Percentiles rank a stretch among this genome's conserved stretches.
These are phyloP conservation scores for Yponomeuta cagnagella DNA, from an alignment of 2,888 invertebrate genomes.

Conservation along the genomic window DNA sequence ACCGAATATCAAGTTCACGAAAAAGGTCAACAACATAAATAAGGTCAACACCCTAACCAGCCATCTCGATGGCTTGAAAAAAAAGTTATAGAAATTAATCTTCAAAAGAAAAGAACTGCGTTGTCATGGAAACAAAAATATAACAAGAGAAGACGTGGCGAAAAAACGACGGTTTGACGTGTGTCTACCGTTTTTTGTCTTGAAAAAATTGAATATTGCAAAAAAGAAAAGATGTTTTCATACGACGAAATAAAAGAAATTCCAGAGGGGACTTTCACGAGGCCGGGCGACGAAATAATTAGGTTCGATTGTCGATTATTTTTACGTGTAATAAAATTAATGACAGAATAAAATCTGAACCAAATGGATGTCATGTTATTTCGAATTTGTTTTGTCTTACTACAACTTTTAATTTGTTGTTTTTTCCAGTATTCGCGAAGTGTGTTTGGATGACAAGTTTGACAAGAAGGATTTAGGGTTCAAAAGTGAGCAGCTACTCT, in stretches of 20 bases:
- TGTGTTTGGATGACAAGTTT: conserved; percentile 61
- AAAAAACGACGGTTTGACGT: conserved; percentile 54
- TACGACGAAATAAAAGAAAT: conserved; percentile 69
- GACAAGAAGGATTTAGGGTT: conserved; percentile 54
- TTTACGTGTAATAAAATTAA: conserved; percentile 21
- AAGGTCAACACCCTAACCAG: background rate
- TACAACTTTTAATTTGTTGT: conserved; percentile 22
- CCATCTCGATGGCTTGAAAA: background rate
- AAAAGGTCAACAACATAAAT: background rate
- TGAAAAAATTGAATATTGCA: conserved; percentile 66
- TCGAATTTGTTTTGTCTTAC: conserved; percentile 24
- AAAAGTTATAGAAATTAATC: background rate
- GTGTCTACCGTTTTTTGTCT: conserved; percentile 49
- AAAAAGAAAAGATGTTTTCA: conserved; percentile 69
- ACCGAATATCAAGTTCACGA: no score
- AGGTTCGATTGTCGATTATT: conserved; percentile 48
- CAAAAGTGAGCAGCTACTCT: conserved; percentile 40
- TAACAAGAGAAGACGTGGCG: conserved; percentile 39
- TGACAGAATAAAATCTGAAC: conserved; percentile 30
- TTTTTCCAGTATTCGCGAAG: conserved; percentile 54
- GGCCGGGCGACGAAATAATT: conserved; percentile 65
- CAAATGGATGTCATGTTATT: conserved; percentile 40
- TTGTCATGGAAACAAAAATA: conserved; percentile 55
- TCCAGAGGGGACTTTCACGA: conserved; percentile 54
- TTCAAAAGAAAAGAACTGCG: conserved; percentile 24